Evolutionary conservation across 2,888 invertebrate genomes (phyloP), one percentile per base, ranked within the genome.

Genomic region (Adelphocoris suturalis): DNA sequence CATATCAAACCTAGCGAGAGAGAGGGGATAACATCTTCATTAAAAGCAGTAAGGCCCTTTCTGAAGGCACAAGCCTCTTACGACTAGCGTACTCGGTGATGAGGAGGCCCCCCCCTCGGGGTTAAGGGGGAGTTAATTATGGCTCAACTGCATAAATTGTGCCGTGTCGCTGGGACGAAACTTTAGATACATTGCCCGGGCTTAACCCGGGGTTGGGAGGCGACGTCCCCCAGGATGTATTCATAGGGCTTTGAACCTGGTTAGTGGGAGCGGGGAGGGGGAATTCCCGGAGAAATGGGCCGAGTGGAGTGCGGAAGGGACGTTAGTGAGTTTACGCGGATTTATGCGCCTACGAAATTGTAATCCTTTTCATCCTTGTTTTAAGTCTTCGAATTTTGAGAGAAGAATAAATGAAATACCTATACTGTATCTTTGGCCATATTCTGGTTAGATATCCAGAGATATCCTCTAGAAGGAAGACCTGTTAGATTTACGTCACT

Each of bases 121-220:
- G 85, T 78, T 78, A 55, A 23, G 78, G 85, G 52, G 52, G 89
- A 89, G 89, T 89, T 89, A 89, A 89, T 89, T 89, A 89, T 89
- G 89, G 68, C 89, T 89, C 89, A 89, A 89, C 89, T 89, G 89
- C 89, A 89, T 89, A 89, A 89, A 89, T 89, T 89, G 82, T 89
- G 89, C 84, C 89, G 84, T 84, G 89, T 89, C 89, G 82, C 84
- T 82, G 52, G 80, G 89, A 37, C 82, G 89, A 89, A 89, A 89
- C 84, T 89, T 89, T 89, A 89, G 89, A 89, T 89, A 84, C 89
- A 89, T 89, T 84, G 89, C 89, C 76, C 52, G 27, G 28, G 57
- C 85, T 27, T 68, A 68, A 68, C 68, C 14, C 37, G 37, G 85
- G 85, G 28, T 57, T 13, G 85, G 61, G 37, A 14, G 27, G 52